Conservation (phyloP, 2,888 invertebrate genomes). For the Synergus japonicus region DNA sequence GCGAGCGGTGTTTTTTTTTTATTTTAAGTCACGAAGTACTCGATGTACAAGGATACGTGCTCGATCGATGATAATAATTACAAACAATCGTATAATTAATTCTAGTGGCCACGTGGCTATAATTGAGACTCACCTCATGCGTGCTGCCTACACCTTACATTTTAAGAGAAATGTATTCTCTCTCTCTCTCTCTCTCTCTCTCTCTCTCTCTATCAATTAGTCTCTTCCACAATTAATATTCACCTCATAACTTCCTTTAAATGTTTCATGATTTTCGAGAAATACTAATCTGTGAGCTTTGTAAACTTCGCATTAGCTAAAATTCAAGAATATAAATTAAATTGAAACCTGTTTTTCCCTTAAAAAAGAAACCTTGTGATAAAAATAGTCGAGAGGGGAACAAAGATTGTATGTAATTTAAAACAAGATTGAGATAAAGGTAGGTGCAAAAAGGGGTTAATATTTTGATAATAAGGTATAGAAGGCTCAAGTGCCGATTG, state of each 20-base stretch:
- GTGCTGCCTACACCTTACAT: conserved; percentile 60
- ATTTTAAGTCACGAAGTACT: conserved; percentile 45
- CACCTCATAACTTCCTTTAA: conserved; percentile 50
- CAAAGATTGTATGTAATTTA: too few relatives aligned
- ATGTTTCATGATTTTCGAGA: neutral
- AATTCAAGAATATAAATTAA: neutral
- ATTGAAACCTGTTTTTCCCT: too few relatives aligned
- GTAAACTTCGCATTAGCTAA: neutral
- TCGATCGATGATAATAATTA: conserved; percentile 63
- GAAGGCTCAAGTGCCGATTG: conserved; percentile 5
- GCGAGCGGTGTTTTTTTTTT: conserved; percentile 46
- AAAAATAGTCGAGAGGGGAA: too few relatives aligned
- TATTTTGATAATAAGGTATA: neutral
- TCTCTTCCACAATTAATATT: conserved; percentile 52
- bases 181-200: conserved; percentile 53
- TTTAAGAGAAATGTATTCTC: conserved; percentile 47
- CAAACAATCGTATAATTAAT: conserved; percentile 66
- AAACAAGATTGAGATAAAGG: neutral
- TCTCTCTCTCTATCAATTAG: conserved; percentile 47
- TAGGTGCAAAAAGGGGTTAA: neutral
- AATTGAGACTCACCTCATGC: conserved; percentile 65
- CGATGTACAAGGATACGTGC: conserved; percentile 59
- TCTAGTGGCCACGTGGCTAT: conserved; percentile 66
- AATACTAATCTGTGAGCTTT: neutral
- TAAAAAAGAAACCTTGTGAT: too few relatives aligned